Conservation (phyloP, 2,113 vertebrate genomes). For the Cygnus atratus region DNA sequence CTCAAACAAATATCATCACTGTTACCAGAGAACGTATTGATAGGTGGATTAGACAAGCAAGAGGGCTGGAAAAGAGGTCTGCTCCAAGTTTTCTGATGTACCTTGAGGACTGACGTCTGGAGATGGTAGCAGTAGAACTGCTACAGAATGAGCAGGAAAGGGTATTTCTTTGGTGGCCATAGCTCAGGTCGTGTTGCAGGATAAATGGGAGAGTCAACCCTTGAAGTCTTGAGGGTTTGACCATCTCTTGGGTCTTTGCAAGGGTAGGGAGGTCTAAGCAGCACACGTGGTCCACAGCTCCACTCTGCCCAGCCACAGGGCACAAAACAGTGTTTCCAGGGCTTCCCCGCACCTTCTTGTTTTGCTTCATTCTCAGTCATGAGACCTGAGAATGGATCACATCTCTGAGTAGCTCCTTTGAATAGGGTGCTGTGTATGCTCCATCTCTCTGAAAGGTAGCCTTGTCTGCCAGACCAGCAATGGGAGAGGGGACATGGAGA, state of each 20-base stretch:
- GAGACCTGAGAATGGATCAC: not conserved
- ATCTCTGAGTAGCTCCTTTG: not conserved
- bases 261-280: too few relatives aligned
- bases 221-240: not conserved
- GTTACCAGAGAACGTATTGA: not conserved
- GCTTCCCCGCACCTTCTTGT: too few relatives aligned
- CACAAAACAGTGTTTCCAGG: too few relatives aligned
- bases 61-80: constrained; percentile 27
- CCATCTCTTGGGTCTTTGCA: not conserved
- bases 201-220: not conserved
- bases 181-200: fast-evolving
- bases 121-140: not conserved
- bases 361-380: too few relatives aligned
- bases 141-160: not conserved
- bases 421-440: not conserved
- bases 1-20: constrained; percentile 24
- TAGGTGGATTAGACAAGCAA: not conserved
- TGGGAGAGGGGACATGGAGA: not conserved
- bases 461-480: not conserved
- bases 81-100: not conserved
- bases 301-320: too few relatives aligned
- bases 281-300: too few relatives aligned
- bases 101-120: not conserved
- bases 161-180: not conserved
- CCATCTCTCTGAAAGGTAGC: not conserved